Evolutionary conservation across 1,140 invertebrate genomes (phyloP), one percentile per base, ranked within the genome.

Genomic region (Micrasema minimum): DNA sequence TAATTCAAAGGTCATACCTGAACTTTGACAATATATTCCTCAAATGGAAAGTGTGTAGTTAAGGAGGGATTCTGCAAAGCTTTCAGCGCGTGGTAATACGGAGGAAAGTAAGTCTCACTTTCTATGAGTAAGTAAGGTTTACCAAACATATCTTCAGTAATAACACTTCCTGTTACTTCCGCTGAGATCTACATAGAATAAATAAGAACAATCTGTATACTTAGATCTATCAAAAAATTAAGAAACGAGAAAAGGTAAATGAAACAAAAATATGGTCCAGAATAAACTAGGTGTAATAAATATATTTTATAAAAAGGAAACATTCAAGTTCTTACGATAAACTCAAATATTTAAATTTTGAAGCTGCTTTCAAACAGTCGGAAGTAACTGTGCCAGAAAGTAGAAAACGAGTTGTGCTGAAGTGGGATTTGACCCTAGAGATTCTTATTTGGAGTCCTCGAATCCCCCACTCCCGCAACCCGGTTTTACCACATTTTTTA

Each of bases 91-190:
- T 87, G 87, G 48, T 85, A 83, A 76, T 92, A 92, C 0, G 90
- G 88, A 76, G 91, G 89, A 78, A 90, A 92, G 76, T 90, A 92
- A 10, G 89, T 86, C 65, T 86, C 86, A 31, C 87, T 87, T 78
- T 91, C 88, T 16, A 90, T 84, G 89, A 92, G 88, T 1, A 86
- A 78, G 69, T 87, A 87, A 35, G 10, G 11, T 14, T 37, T 31
- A 11, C n/a, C 9, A 45, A 53, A 53, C 23, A 53, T 41, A 23
- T 50, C 16, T 11, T 50, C 35, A 16, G n/a, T 37, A 2, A 26
- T 64, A 2, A 20, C 3, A 2, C 4, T 10, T 14, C 45, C 45
- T 4, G 12, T 1, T 11, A 59, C 18, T 38, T 59, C 61, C 20
- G 22, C 61, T 1, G 61, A 46, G 9, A 46, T 46, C 41, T 46